Evolutionary conservation across 1,140 invertebrate genomes (phyloP).

Genomic region (Drosophila sp.): DNA sequence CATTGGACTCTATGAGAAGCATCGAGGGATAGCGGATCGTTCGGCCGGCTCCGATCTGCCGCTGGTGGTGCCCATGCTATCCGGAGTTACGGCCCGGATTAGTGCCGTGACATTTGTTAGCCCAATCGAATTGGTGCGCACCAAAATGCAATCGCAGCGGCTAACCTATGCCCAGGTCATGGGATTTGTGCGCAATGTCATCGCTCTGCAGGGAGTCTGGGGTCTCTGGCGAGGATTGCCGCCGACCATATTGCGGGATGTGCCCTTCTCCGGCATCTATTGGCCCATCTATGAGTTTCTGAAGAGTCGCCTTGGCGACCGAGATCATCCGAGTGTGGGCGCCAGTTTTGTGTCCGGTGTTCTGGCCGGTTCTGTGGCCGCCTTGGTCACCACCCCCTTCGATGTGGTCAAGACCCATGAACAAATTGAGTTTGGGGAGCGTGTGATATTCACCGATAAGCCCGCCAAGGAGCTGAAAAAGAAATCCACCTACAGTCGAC

Average conservation of each 20-base stretch:
- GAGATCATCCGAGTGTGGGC: constrained; percentile 87
- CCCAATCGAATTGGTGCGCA: constrained; percentile 97
- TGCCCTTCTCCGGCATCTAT: constrained; percentile 98
- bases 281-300: constrained; percentile 96
- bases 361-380: constrained; percentile 93
- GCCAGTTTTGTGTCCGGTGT: constrained; percentile 94
- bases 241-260: constrained; percentile 97
- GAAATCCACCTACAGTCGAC: constrained; percentile 78
- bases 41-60: constrained; percentile 79
- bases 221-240: constrained; percentile 95
- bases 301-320: constrained; percentile 86
- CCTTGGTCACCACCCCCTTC: constrained; percentile 96
- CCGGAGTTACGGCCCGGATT: constrained; percentile 92
- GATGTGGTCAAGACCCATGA: constrained; percentile 99
- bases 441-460: constrained; percentile 89
- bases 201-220: constrained; percentile 89
- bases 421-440: constrained; percentile 97
- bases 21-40: constrained; percentile 6
- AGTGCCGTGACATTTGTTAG: constrained; percentile 94
- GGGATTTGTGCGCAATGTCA: constrained; percentile 84
- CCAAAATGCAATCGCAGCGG: constrained; percentile 98
- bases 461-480: constrained; percentile 54
- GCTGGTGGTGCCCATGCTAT: constrained; percentile 89
- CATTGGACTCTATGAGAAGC: constrained; percentile 84
- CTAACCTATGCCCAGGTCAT: constrained; percentile 91